These are phyloP conservation scores for Chloebia gouldiae DNA, from an alignment of 2,113 vertebrate genomes.

Conservation along the genomic window DNA sequence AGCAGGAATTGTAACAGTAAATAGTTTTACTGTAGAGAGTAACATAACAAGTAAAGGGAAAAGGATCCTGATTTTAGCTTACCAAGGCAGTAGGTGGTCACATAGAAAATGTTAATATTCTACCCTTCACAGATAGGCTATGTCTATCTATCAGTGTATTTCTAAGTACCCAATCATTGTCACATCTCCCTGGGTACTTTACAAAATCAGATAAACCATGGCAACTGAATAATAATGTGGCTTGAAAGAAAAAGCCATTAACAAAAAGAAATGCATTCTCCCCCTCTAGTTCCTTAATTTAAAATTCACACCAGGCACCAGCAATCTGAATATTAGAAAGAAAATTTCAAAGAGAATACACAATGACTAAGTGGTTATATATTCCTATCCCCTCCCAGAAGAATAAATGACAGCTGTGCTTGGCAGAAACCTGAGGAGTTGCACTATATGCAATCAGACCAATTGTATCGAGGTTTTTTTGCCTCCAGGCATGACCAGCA, in stretches of 20 bases:
- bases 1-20: not conserved
- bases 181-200: constrained; percentile 26
- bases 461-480: not conserved
- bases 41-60: not conserved
- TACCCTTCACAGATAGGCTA: not conserved
- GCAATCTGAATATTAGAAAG: constrained; percentile 32
- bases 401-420: constrained; percentile 22
- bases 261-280: constrained; percentile 51
- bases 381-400: not conserved
- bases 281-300: constrained; percentile 24
- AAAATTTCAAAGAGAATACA: constrained; percentile 32
- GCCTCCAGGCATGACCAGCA: not conserved
- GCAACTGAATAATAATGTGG: constrained; percentile 60
- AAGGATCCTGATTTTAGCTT: not conserved
- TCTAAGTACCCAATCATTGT: constrained; percentile 17
- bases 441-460: not conserved
- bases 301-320: constrained; percentile 39
- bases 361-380: constrained; percentile 3
- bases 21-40: not conserved
- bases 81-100: not conserved
- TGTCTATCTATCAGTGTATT: not conserved
- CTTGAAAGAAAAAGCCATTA: constrained; percentile 59
- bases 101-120: not conserved
- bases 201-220: constrained; percentile 65
- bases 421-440: not conserved